Conservation (phyloP, 2,113 vertebrate species). For the Pomatorhinus ruficollis region DNA sequence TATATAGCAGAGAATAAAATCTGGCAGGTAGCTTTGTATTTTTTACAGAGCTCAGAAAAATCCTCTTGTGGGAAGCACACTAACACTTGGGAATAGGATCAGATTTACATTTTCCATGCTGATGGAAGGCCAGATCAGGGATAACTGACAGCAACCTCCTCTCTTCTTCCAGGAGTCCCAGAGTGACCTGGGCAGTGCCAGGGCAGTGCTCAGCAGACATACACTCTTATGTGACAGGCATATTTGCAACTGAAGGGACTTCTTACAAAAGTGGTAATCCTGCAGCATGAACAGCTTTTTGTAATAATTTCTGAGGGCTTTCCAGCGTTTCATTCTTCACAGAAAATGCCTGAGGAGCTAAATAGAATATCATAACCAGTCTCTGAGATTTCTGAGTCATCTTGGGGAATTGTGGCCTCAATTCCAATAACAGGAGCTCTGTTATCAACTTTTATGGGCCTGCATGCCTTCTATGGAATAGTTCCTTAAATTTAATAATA, state of each 20-base stretch:
- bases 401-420: constrained; percentile 1
- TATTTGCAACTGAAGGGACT: background rate
- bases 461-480: background rate
- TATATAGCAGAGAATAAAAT: background rate
- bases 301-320: background rate
- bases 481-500: constrained; percentile 26
- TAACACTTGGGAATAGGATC: background rate
- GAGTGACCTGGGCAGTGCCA: background rate
- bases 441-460: constrained; percentile 21
- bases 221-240: background rate
- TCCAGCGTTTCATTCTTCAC: background rate
- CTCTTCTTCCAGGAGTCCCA: background rate
- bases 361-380: background rate
- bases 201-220: background rate
- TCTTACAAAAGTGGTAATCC: background rate
- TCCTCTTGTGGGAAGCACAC: background rate
- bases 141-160: background rate
- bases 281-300: background rate
- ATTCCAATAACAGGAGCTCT: constrained; percentile 9
- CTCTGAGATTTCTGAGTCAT: background rate
- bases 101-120: no score
- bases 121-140: background rate
- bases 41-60: background rate
- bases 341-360: background rate
- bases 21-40: fast-evolving